Evolutionary conservation across 2,113 vertebrate species (phyloP).

Genomic region (Brachyistius frenatus): DNA sequence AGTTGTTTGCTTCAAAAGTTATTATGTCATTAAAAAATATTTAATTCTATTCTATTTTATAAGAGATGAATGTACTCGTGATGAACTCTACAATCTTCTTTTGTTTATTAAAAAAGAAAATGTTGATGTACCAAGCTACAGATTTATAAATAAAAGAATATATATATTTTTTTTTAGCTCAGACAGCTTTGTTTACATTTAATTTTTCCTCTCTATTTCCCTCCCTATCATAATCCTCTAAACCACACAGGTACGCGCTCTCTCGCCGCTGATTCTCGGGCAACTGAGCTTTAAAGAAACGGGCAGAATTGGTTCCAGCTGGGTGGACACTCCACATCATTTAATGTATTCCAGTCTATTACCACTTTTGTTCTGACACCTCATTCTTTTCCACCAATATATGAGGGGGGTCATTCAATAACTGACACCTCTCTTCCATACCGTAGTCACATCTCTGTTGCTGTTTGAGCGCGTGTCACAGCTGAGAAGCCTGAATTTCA

Average conservation of each 20-base stretch:
- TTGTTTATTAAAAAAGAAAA: background rate
- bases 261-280: slow-evolving; percentile 42
- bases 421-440: slow-evolving; percentile 84
- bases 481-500: slow-evolving; percentile 77
- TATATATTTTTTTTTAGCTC: slow-evolving; percentile 18
- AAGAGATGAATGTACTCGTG: background rate
- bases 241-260: slow-evolving; percentile 36
- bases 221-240: slow-evolving; percentile 51
- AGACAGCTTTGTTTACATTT: slow-evolving; percentile 51
- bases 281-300: slow-evolving; percentile 76
- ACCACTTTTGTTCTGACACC: slow-evolving; percentile 83
- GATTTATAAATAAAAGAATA: background rate
- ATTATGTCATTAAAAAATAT: too few species aligned
- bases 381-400: slow-evolving; percentile 83
- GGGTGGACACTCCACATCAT: slow-evolving; percentile 78
- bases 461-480: slow-evolving; percentile 84
- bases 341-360: slow-evolving; percentile 86
- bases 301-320: slow-evolving; percentile 80
- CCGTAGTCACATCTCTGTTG: slow-evolving; percentile 82
- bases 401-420: slow-evolving; percentile 84
- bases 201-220: slow-evolving; percentile 16
- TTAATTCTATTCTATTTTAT: background rate
- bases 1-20: too few species aligned
- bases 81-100: background rate
- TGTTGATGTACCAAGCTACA: background rate